Base-by-base conservation (phyloP, 2,797 vertebrate genomes). In the Tachyglossus aculeatus region DNA sequence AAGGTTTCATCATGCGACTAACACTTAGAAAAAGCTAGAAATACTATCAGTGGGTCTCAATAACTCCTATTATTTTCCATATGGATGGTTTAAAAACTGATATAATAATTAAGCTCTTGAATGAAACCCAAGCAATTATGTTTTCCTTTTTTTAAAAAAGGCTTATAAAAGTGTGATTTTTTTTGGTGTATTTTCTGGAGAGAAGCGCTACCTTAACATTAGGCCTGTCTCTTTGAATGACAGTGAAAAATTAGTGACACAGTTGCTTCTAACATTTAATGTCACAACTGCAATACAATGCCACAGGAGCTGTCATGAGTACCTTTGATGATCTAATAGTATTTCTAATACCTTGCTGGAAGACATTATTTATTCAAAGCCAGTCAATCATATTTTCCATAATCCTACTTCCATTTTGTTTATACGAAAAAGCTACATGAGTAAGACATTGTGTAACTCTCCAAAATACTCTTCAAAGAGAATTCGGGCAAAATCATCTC, bases 281-380 rank as follows among this genome's bases (percentile, higher is more conserved):
- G 38, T 36, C 62, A 37, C 43, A 62, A 56, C 64, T 76, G 59
- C 86, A 80, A 86, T 61, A 75, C 70, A 79, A 19, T 65, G 54
- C 74, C 1, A 1, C 34, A 59, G 45, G 75, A 56, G 33, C 51
- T 64, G 71, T 67, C 72, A 75, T 22, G 69, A 36, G 36, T 22
- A 14, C 65, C 27, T 24, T 76, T 71, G 44, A 59, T 40, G 57
- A 19, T 24, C 24, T 68, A 50, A 40, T 13, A 66, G 64, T 47
- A n/a, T 31, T 24, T 77, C 67, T 53, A 80, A 54, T 33, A 72
- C 32, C 65, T 70, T 63, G 40, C 24, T 43, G 78, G 59, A 76
- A 59, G 59, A 52, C 25, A 51, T 62, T 62, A 67, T 74, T 88
- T 76, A 82, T 60, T 63, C 44, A 63, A 80, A 78, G 33, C 9